Evolutionary conservation across 2,888 invertebrate species (phyloP).

Genomic region (Coelopa pilipes): DNA sequence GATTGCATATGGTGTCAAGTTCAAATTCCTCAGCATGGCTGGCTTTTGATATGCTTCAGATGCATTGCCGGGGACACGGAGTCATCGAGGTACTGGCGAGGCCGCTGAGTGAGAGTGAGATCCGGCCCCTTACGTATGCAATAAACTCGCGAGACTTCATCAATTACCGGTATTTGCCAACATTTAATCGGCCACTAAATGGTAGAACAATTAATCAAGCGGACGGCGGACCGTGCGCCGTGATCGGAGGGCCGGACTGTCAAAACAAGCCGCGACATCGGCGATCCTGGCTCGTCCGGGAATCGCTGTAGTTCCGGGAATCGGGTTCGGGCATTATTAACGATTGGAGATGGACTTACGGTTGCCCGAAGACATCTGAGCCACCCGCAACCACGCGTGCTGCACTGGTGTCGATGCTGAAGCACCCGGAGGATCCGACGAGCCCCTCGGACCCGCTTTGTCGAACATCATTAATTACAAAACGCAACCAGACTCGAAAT

Average conservation of each 20-base stretch:
- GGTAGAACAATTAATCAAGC: conserved; percentile 55
- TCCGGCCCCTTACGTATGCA: not conserved
- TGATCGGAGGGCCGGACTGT: conserved; percentile 56
- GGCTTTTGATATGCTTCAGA: too few relatives aligned
- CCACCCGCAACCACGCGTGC: conserved; percentile 1
- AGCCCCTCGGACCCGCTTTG: conserved; percentile 54
- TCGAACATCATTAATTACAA: conserved; percentile 64
- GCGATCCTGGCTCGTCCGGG: too few relatives aligned
- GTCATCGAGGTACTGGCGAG: too few relatives aligned
- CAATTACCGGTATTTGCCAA: conserved; percentile 21
- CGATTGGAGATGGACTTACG: conserved; percentile 24
- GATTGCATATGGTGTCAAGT: too few relatives aligned
- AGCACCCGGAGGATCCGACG: conserved; percentile 42
- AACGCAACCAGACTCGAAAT: conserved; percentile 55
- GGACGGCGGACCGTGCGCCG: conserved; percentile 47
- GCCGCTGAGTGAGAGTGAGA: too few relatives aligned
- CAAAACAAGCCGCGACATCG: conserved; percentile 66
- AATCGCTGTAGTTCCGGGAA: conserved; percentile 51
- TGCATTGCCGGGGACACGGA: too few relatives aligned
- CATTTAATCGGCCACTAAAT: conserved; percentile 33
- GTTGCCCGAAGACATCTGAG: conserved; percentile 32
- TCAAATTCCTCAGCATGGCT: too few relatives aligned
- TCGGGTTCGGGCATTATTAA: conserved; percentile 25
- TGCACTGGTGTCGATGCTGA: conserved; percentile 13
- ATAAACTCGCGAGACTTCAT: conserved; percentile 12